phyloP scores from a whole-genome alignment of 1,140 invertebrate species.

The Megalopta genalis region DNA sequence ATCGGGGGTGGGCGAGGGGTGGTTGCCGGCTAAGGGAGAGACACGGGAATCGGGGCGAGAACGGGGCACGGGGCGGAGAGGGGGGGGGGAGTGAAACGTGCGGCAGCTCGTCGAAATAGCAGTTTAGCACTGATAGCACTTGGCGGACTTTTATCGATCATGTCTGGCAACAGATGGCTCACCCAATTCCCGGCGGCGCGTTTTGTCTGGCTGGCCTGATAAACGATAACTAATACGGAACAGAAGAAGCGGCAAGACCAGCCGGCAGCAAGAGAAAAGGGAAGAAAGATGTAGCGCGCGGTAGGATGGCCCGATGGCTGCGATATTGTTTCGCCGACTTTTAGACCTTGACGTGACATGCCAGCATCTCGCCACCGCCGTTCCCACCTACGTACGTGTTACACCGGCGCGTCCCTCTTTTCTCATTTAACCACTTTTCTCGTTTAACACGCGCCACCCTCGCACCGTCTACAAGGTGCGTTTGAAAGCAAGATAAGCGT shows the following conservation, averaged over 20 bases:
- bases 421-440: slow-evolving; percentile 13
- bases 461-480: too few species aligned
- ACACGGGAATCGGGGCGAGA: not conserved
- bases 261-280: slow-evolving; percentile 36
- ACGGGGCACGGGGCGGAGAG: not conserved
- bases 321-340: slow-evolving; percentile 68
- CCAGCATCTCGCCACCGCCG: slow-evolving; percentile 51
- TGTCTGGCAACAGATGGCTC: slow-evolving; percentile 79
- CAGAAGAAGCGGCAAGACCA: slow-evolving; percentile 36
- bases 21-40: not conserved
- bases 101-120: slow-evolving; percentile 71
- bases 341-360: slow-evolving; percentile 60
- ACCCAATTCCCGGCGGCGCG: slow-evolving; percentile 67
- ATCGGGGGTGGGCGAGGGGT: not conserved
- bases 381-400: slow-evolving; percentile 6
- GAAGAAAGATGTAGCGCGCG: slow-evolving; percentile 50
- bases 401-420: slow-evolving; percentile 11
- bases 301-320: slow-evolving; percentile 11
- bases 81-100: slow-evolving; percentile 43
- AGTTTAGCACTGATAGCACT: slow-evolving; percentile 78
- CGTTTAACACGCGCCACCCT: not conserved
- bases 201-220: slow-evolving; percentile 70
- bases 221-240: slow-evolving; percentile 75
- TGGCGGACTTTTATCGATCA: slow-evolving; percentile 79
- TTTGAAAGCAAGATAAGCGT: too few species aligned